phyloP scores from a whole-genome alignment of 2,797 vertebrate species.

The Emydoidea blandingii region DNA sequence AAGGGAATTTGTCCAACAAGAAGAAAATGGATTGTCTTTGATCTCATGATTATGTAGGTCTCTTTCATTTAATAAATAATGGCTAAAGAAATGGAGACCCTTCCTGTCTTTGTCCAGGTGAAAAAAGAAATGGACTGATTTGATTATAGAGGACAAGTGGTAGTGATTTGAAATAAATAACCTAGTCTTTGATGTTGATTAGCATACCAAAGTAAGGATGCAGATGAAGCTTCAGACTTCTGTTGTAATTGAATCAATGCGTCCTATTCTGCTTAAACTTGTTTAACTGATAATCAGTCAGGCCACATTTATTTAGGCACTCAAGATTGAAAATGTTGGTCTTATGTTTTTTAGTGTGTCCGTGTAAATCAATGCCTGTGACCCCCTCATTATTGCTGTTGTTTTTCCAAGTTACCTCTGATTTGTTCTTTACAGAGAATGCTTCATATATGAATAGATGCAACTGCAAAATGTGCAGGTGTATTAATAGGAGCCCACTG shows the following conservation, averaged over 20 bases:
- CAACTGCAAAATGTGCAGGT: neutral
- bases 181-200: conserved; percentile 51
- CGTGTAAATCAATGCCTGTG: neutral
- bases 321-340: neutral
- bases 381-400: neutral
- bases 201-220: conserved; percentile 45
- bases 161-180: conserved; percentile 53
- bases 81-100: conserved; percentile 38
- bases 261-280: conserved; percentile 38
- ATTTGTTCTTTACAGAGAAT: neutral
- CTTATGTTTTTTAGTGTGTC: neutral
- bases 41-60: conserved; percentile 27
- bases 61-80: conserved; percentile 57
- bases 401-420: neutral
- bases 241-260: conserved; percentile 50
- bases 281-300: conserved; percentile 48
- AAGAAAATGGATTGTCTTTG: conserved; percentile 43
- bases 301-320: neutral
- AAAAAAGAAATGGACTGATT: conserved; percentile 40
- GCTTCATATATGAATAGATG: neutral
- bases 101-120: conserved; percentile 32
- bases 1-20: neutral
- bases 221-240: conserved; percentile 44
- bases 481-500: neutral
- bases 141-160: conserved; percentile 53